Evolutionary conservation across 2,797 vertebrate species (phyloP).

Genomic region (Fringilla coelebs): DNA sequence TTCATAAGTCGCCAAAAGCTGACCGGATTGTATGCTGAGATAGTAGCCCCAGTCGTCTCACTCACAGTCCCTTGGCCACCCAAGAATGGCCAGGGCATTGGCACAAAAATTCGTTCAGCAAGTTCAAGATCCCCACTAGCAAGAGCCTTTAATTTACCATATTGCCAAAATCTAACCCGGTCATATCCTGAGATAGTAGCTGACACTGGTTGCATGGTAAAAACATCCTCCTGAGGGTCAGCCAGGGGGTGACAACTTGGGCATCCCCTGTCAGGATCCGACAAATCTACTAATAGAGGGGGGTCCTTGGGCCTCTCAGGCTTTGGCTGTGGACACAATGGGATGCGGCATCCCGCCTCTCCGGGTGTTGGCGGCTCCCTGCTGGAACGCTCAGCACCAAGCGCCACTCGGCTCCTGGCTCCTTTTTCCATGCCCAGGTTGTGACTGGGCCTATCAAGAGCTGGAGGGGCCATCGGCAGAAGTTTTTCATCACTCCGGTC

Average conservation of each 20-base stretch:
- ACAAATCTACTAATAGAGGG: no score
- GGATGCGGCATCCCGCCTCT: no score
- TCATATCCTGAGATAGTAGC: neutral
- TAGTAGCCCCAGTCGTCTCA: neutral
- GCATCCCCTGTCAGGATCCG: neutral
- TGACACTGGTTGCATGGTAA: neutral
- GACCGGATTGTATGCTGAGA: neutral
- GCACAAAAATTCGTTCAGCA: neutral
- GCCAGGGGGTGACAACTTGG: neutral
- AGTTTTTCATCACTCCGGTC: neutral
- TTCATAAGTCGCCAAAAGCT: neutral
- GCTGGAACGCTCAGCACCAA: neutral
- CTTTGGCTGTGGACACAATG: neutral
- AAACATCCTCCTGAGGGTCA: neutral
- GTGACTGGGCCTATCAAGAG: neutral
- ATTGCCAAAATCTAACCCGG: neutral
- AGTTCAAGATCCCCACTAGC: neutral
- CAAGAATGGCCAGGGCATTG: neutral
- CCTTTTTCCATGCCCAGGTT: neutral
- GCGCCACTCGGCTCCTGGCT: rapidly evolving
- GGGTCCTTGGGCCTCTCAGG: neutral
- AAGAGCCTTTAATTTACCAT: neutral
- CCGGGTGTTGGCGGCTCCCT: no score
- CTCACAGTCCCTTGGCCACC: neutral
- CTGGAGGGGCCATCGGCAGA: rapidly evolving